Evolutionary conservation across 2,797 vertebrate genomes (phyloP), one percentile per base, ranked within the genome.

Genomic region (Falco novaeseelandiae): DNA sequence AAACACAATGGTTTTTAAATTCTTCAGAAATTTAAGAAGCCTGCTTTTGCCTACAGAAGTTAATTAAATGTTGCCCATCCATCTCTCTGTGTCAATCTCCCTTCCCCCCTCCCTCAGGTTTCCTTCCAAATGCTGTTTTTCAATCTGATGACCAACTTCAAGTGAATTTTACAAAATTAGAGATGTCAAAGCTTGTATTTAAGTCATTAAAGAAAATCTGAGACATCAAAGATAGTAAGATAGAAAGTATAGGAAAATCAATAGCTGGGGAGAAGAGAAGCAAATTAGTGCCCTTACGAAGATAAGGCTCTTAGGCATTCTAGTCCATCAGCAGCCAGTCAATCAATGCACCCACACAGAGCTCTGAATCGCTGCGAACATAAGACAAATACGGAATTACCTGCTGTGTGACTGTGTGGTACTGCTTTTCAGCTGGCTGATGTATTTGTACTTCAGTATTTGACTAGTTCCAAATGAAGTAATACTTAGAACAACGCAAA

Each of bases 261-360:
- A 14, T 34, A 40, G 9, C 8, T 40, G 69, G 46, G 72, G 58
- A 89, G 26, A 58, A 6, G 16, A 71, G 62, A 66, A 27, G 42
- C 21, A 87, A 91, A 78, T 69, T 9, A 86, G 18, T 25, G 15
- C 23, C 34, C 27, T 52, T 46, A 38, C 0, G 2, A 42, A 77
- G 74, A 66, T 1, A 67, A 44, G 26, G 23, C 29, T 86, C 61
- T 67, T 52, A 83, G 8, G 27, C 38, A 4, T 21, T 62, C 51
- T 8, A 38, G 27, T n/a, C 36, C 76, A 61, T n/a, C 66, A 72
- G 49, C 36, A 82, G 83, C 32, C 58, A 90, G 69, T 26, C 30
- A 59, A 32, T 38, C 21, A 49, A 5, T 15, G 14, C 74, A 59
- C 15, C 12, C 0, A 0, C 36, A 38, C 32, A 22, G 0, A 1